These are phyloP conservation scores for Drosophila aff. DNA, from an alignment of 1,140 invertebrate species.

Conservation along the genomic window DNA sequence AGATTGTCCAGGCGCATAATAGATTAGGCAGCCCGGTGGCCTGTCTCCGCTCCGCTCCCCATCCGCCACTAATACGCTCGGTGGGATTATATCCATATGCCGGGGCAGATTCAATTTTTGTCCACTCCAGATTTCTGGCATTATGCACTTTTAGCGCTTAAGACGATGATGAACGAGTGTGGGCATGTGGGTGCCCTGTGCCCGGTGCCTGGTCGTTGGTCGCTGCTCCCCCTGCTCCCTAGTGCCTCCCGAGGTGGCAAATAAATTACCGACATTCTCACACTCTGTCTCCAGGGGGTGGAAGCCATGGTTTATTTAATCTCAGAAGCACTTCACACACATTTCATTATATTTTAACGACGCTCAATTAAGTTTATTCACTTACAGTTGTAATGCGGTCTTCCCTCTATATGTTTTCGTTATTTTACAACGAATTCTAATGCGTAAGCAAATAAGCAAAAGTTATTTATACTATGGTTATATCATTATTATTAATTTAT, in stretches of 20 bases:
- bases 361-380: conserved; percentile 20
- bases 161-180: conserved; percentile 29
- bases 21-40: conserved; percentile 56
- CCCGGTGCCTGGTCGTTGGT: not conserved
- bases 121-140: conserved; percentile 43
- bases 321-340: conserved; percentile 16
- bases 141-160: conserved; percentile 46
- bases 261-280: conserved; percentile 31
- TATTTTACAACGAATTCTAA: conserved; percentile 1
- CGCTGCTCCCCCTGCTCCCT: not conserved
- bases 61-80: conserved; percentile 35
- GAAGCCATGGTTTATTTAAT: conserved; percentile 17
- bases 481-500: not conserved
- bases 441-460: not conserved
- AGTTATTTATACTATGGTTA: not conserved
- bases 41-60: not conserved
- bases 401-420: not conserved
- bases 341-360: conserved; percentile 22
- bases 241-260: conserved; percentile 16
- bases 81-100: conserved; percentile 45
- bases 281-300: conserved; percentile 11
- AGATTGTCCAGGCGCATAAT: conserved; percentile 50
- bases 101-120: conserved; percentile 45
- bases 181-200: conserved; percentile 27
- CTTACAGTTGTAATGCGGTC: conserved; percentile 18